These are phyloP conservation scores for Bungarus multicinctus DNA, from an alignment of 2,113 vertebrate species.

Conservation along the genomic window DNA sequence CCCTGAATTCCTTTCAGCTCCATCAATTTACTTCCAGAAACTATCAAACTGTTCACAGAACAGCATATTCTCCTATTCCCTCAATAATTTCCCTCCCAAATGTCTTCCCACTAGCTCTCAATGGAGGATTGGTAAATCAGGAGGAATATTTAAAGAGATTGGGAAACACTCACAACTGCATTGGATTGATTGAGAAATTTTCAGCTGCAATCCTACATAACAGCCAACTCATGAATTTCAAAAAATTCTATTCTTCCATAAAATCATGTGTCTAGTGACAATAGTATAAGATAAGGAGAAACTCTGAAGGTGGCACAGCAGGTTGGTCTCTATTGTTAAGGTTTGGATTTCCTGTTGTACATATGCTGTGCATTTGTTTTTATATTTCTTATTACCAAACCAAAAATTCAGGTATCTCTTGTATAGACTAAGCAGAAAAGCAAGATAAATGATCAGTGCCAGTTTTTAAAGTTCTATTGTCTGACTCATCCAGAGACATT, in stretches of 20 bases:
- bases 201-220: background rate
- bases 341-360: background rate
- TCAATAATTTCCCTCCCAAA: background rate
- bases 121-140: background rate
- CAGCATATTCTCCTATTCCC: background rate
- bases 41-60: background rate
- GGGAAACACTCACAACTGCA: background rate
- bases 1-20: background rate
- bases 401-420: background rate
- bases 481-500: background rate
- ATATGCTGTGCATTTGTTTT: background rate
- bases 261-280: background rate
- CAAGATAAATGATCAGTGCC: background rate
- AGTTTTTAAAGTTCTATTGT: background rate
- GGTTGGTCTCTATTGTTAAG: background rate
- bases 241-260: background rate
- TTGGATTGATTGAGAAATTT: background rate
- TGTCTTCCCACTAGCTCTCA: background rate
- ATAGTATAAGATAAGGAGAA: background rate
- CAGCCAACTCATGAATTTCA: background rate
- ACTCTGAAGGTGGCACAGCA: background rate
- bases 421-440: background rate
- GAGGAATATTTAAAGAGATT: background rate
- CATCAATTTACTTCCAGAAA: background rate
- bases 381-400: background rate